Base-by-base conservation (phyloP, 2,113 vertebrate genomes). In the Ciconia stormi region DNA sequence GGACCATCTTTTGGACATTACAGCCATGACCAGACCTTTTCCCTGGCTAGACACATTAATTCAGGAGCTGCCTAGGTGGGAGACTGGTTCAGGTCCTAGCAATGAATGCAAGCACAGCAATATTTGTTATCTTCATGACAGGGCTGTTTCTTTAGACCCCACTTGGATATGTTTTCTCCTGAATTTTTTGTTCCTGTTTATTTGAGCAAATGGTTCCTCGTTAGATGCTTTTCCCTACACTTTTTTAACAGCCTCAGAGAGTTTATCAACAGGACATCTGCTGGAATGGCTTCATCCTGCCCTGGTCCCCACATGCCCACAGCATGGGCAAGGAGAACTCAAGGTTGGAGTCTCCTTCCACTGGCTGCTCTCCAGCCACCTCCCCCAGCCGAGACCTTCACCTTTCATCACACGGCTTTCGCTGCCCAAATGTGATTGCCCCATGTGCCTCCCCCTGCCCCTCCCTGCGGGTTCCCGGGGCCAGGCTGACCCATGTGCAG, bases 141-240 rank as follows among this genome's bases (percentile, higher is more conserved):
- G 42, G 36, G 42, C 53, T 89, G 29, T 73, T 82, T 77, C 74
- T 90, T 73, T 58, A 72, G 73, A 81, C 74, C 62, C 76, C 36
- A 67, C 56, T 38, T 69, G 66, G 92, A 36, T 69, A 50, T 32
- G 53, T 52, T 12, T 40, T 82, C 83, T 71, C 63, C 69, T 80
- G 55, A 65, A n/a, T 53, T 90, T 81, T 97, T 93, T 87, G 42
- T 88, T 83, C 49, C 79, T 74, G 20, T 84, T 80, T 93, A 79
- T 72, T 65, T 93, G 76, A 93, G 80, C 76, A 90, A 96, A 82
- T 2, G 8, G 88, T 72, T 80, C 59, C 72, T 27, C 50, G 46
- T 84, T 69, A 87, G 63, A 34, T 78, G 47, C 14, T 76, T 89
- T 89, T 38, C 74, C 34, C 84, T 49, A 52, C 53, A 59, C 71